Conservation (phyloP, 2,797 vertebrate genomes). For the Leontocebus nigricollis region DNA sequence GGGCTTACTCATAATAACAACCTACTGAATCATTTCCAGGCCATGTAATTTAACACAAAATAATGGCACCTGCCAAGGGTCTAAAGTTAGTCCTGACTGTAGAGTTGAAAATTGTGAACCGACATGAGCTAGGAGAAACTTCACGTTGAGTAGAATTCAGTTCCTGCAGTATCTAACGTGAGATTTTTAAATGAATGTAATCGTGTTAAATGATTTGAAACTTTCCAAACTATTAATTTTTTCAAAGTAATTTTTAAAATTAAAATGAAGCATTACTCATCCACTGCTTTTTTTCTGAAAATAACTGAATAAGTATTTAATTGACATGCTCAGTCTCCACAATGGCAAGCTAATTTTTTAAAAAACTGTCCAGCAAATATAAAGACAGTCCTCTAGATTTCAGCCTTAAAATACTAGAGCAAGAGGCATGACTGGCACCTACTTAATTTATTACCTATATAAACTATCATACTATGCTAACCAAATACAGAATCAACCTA, state of each 20-base stretch:
- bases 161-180: not conserved
- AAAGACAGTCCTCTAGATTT: constrained; percentile 18
- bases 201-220: constrained; percentile 24
- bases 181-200: not conserved
- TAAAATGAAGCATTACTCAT: constrained; percentile 41
- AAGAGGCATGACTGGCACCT: not conserved
- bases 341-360: not conserved
- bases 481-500: not conserved
- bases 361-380: not conserved
- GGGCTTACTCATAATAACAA: not conserved
- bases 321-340: not conserved
- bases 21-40: not conserved
- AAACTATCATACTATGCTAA: not conserved
- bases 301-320: constrained; percentile 38
- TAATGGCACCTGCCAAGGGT: not conserved
- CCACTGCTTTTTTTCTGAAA: constrained; percentile 50
- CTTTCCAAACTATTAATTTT: constrained; percentile 27
- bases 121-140: not conserved
- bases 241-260: constrained; percentile 51
- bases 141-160: not conserved
- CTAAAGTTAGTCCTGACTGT: not conserved
- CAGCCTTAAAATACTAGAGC: constrained; percentile 31
- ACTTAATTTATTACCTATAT: constrained; percentile 6
- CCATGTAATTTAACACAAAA: constrained; percentile 8
- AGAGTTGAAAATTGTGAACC: not conserved